Evolutionary conservation across 1,140 invertebrate genomes (phyloP), one percentile per base, ranked within the genome.

Genomic region (Ephestia elutella): DNA sequence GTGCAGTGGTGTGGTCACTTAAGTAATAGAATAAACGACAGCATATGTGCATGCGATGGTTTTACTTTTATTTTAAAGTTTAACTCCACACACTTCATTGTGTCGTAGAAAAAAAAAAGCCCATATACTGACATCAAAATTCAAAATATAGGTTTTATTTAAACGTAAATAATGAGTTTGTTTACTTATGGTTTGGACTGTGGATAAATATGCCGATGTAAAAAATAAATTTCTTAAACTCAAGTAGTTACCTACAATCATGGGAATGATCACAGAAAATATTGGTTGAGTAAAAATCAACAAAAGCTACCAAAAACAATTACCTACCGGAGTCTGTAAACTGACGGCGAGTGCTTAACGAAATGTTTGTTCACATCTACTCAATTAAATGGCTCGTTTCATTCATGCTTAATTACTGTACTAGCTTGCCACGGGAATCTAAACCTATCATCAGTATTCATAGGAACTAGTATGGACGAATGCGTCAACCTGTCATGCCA

Each of bases 311-410:
- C 62, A 49, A 63, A 63, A 64, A 56, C 54, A 50, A 64, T 64
- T 59, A 60, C 19, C 62, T 60, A 66, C 58, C 62, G 66, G 57
- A 57, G 64, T 30, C 60, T 68, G 65, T 63, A 58, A 66, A 65
- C 62, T 49, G 7, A 38, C 69, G 60, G 68, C 63, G 63, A 66
- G 38, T 44, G 38, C 13, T 67, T 78, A 72, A 74, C 73, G 71
- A 67, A 84, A 79, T 81, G 75, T 87, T 84, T 80, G 74, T 81
- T 83, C 82, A 76, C 81, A 83, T 86, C 80, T 74, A 80, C 80
- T 82, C 80, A 87, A 87, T 86, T 85, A 86, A 83, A 82, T 80
- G 82, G 61, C 75, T 80, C 76, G 78, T 85, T 86, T 87, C 80
- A 87, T 87, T 87, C 78, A 80, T 79, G 81, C 69, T 79, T 83